Evolutionary conservation across 2,888 invertebrate genomes (phyloP).

Genomic region (Drosophila paramelanica): DNA sequence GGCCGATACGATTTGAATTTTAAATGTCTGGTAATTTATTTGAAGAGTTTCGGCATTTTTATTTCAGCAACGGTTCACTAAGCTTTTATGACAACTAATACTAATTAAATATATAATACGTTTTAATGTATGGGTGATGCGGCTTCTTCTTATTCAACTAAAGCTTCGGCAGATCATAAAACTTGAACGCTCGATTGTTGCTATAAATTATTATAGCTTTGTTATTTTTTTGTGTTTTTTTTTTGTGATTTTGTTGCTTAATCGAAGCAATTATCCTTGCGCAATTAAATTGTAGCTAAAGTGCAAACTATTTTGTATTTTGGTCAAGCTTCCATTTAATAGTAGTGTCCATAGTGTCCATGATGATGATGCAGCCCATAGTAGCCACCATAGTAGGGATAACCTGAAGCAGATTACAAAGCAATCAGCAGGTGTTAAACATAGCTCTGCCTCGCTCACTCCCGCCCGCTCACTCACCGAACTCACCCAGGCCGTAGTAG

Average conservation of each 20-base stretch:
- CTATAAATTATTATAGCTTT: constrained; percentile 44
- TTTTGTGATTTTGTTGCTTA: constrained; percentile 67
- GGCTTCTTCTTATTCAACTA: constrained; percentile 21
- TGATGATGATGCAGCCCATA: constrained; percentile 73
- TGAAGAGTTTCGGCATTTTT: constrained; percentile 19
- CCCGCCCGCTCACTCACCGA: constrained; percentile 24
- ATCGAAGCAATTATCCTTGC: constrained; percentile 77
- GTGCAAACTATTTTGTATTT: constrained; percentile 57
- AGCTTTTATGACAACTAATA: constrained; percentile 53
- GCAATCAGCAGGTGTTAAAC: background rate
- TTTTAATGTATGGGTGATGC: constrained; percentile 41
- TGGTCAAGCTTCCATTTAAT: constrained; percentile 60
- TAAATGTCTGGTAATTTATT: constrained; percentile 34
- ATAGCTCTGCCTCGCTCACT: background rate
- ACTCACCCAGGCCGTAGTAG: constrained; percentile 77
- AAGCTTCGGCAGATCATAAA: constrained; percentile 32
- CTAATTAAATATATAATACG: constrained; percentile 56
- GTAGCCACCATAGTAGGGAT: constrained; percentile 81
- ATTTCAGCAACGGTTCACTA: constrained; percentile 37
- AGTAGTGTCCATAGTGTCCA: constrained; percentile 82
- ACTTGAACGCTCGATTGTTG: constrained; percentile 26
- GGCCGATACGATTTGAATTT: constrained; percentile 56
- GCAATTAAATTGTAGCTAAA: constrained; percentile 56
- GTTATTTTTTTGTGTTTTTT: constrained; percentile 53
- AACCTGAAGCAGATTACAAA: constrained; percentile 40